These are phyloP conservation scores for Leptopilina drosophilae DNA, from an alignment of 2,888 invertebrate species.

Conservation along the genomic window DNA sequence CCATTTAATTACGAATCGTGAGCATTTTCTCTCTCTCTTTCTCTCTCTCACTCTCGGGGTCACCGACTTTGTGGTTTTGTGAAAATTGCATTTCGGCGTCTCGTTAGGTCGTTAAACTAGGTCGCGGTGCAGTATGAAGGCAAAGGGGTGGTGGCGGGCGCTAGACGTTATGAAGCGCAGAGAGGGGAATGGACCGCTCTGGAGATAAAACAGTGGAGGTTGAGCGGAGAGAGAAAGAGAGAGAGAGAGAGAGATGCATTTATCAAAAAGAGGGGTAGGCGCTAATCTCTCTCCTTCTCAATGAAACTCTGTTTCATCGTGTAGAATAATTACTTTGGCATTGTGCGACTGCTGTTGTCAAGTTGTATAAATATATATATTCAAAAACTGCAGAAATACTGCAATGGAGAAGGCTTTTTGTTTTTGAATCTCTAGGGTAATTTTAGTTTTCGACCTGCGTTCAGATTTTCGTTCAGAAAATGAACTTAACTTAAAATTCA, in stretches of 20 bases:
- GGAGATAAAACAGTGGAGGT: neutral
- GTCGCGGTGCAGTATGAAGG: neutral
- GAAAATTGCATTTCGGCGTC: constrained; percentile 24
- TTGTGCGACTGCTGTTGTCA: too few relatives aligned
- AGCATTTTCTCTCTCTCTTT: neutral
- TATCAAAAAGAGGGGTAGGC: constrained; percentile 38
- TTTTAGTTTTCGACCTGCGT: too few relatives aligned
- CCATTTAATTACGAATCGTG: neutral
- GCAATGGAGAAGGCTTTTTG: too few relatives aligned
- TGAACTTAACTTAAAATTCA: too few relatives aligned
- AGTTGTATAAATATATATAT: too few relatives aligned
- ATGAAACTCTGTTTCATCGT: constrained; percentile 48
- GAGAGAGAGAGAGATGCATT: neutral
- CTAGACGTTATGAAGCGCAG: neutral
- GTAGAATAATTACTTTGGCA: constrained; percentile 44
- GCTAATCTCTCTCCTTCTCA: constrained; percentile 49
- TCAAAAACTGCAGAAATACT: too few relatives aligned
- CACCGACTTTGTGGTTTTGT: constrained; percentile 21
- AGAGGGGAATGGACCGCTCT: neutral
- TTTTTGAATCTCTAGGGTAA: too few relatives aligned
- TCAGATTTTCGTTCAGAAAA: too few relatives aligned
- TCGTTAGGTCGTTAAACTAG: constrained; percentile 34
- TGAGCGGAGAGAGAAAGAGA: neutral
- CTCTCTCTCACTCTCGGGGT: constrained; percentile 1
- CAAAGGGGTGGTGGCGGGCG: neutral